Evolutionary conservation across 2,888 invertebrate genomes (phyloP).

Genomic region (Pomacea canaliculata): DNA sequence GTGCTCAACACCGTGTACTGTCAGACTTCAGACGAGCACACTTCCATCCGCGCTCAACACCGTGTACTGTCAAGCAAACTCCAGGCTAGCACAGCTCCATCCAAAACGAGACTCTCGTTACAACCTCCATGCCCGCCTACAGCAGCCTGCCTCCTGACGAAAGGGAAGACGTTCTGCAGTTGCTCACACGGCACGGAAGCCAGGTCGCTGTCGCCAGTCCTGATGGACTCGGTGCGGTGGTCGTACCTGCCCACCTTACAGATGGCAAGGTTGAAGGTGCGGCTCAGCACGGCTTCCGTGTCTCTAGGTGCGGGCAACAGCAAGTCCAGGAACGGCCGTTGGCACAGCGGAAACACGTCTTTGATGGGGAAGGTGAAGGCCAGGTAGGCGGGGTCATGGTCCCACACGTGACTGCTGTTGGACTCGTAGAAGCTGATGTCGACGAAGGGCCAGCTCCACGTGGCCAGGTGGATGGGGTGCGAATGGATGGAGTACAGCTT

Average conservation of each 20-base stretch:
- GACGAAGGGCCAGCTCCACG: conserved; percentile 37
- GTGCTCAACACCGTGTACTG: background rate
- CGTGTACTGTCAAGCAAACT: background rate
- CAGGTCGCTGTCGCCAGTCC: background rate
- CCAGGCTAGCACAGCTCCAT: background rate
- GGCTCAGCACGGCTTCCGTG: conserved; percentile 22
- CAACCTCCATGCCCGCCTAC: background rate
- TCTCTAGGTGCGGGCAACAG: conserved; percentile 36
- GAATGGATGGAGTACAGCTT: conserved; percentile 34
- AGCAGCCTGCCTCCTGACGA: conserved; percentile 2
- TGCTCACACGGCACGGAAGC: background rate
- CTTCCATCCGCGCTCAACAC: background rate
- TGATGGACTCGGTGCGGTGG: conserved; percentile 26
- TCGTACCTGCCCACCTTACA: conserved; percentile 28
- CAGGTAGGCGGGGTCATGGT: conserved; percentile 19
- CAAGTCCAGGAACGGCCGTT: conserved; percentile 29
- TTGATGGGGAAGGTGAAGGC: conserved; percentile 20
- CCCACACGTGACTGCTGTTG: conserved; percentile 34
- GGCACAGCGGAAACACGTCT: conserved; percentile 32
- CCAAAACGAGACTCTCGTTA: background rate
- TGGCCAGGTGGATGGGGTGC: conserved; percentile 2
- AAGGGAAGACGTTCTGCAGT: conserved; percentile 9
- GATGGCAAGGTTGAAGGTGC: conserved; percentile 18
- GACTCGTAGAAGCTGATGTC: conserved; percentile 36
- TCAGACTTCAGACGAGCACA: background rate